These are phyloP conservation scores for Saccostrea echinata DNA, from an alignment of 1,140 invertebrate genomes.

Conservation along the genomic window DNA sequence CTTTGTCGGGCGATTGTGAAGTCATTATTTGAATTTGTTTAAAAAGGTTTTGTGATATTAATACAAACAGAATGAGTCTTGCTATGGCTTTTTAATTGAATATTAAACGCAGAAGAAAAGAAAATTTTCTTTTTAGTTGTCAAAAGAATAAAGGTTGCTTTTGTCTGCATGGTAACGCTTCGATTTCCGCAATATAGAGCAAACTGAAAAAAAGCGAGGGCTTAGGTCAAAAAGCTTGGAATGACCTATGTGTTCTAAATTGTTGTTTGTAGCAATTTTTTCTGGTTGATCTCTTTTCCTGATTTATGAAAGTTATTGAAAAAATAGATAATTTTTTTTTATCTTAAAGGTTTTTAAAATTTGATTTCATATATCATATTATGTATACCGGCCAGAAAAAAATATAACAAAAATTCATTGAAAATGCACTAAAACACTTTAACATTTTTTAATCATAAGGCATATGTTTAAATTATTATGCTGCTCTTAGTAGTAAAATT, in stretches of 20 bases:
- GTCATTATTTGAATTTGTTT: slow-evolving; percentile 12
- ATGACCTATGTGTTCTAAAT: background rate
- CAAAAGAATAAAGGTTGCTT: background rate
- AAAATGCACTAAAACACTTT: no score
- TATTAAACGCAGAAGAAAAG: slow-evolving; percentile 8
- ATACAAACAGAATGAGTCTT: background rate
- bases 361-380: no score
- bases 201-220: background rate
- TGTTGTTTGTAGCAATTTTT: no score
- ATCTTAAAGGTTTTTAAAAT: no score
- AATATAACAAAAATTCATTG: no score
- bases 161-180: slow-evolving; percentile 15
- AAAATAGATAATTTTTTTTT: no score
- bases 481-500: no score
- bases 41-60: background rate
- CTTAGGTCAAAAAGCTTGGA: background rate
- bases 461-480: no score
- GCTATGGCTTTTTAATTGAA: slow-evolving; percentile 12
- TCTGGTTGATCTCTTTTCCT: no score
- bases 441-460: no score
- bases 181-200: background rate
- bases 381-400: no score
- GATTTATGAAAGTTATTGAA: no score
- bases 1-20: background rate
- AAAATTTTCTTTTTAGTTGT: slow-evolving; percentile 17